Conservation (phyloP, 2,797 vertebrate genomes). For the Tinamus major region DNA sequence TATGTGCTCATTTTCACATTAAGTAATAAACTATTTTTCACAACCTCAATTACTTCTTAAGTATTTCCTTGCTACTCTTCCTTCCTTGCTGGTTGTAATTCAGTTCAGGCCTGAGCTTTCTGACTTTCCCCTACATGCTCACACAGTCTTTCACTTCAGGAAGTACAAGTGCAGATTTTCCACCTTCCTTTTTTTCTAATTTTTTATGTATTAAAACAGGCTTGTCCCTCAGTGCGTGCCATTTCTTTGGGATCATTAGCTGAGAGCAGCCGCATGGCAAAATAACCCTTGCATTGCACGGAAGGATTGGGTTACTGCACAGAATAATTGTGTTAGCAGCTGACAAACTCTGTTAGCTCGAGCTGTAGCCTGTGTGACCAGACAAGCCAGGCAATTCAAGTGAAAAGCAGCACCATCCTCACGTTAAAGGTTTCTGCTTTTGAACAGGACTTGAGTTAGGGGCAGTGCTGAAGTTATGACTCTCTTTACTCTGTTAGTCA, state of each 20-base stretch:
- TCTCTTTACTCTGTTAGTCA: neutral
- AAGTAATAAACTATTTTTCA: neutral
- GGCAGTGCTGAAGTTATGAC: fast-evolving
- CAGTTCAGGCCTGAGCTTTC: neutral
- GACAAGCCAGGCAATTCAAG: neutral
- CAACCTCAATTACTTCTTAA: neutral
- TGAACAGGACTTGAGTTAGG: neutral
- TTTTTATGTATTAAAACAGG: neutral
- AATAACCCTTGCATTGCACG: neutral
- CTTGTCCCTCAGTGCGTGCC: neutral
- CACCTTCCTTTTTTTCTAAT: neutral
- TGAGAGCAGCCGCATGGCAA: neutral
- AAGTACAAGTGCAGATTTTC: neutral
- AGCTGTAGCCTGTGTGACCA: neutral
- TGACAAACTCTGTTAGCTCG: neutral
- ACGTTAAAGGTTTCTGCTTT: neutral
- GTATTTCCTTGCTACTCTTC: neutral
- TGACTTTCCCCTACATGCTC: neutral
- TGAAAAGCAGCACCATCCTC: neutral
- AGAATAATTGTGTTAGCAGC: neutral
- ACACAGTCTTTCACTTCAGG: neutral
- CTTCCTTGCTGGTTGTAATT: neutral
- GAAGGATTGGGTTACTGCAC: neutral
- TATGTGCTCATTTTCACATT: neutral
- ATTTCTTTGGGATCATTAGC: neutral